Percentiles rank a stretch among this genome's conserved stretches.
Evolutionary conservation across 2,888 invertebrate species (phyloP).

Genomic region (Tipula confusa): DNA sequence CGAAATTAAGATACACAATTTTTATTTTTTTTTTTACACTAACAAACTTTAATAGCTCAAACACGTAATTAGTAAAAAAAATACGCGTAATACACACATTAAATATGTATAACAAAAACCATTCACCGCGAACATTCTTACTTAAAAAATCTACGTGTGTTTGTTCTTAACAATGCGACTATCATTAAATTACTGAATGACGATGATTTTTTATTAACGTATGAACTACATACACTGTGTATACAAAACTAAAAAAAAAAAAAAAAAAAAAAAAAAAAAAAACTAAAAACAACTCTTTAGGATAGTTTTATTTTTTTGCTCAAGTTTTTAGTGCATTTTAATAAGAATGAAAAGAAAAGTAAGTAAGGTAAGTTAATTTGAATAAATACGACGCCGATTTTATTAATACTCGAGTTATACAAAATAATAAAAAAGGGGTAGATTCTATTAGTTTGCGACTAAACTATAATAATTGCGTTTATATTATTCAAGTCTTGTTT

Average conservation of each 20-base stretch:
- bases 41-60: neutral
- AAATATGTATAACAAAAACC: neutral
- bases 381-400: neutral
- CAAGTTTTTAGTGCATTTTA: slow-evolving; percentile 15
- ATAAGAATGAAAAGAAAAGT: neutral
- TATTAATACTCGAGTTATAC: neutral
- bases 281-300: neutral
- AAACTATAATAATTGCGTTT: neutral
- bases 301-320: neutral
- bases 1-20: slow-evolving; percentile 15
- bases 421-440: neutral
- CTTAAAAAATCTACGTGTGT: neutral
- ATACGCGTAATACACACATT: neutral
- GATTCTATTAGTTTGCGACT: neutral
- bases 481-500: neutral
- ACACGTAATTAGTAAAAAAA: neutral
- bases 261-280: neutral
- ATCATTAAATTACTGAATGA: slow-evolving; percentile 30
- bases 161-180: slow-evolving; percentile 30
- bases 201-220: slow-evolving; percentile 3
- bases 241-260: neutral
- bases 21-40: neutral
- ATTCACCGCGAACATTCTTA: neutral
- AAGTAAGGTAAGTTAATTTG: neutral
- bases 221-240: neutral